Percentiles rank a stretch among this genome's conserved stretches.
Evolutionary conservation across 1,140 invertebrate genomes (phyloP).

Genomic region (Maconellicoccus hirsutus): DNA sequence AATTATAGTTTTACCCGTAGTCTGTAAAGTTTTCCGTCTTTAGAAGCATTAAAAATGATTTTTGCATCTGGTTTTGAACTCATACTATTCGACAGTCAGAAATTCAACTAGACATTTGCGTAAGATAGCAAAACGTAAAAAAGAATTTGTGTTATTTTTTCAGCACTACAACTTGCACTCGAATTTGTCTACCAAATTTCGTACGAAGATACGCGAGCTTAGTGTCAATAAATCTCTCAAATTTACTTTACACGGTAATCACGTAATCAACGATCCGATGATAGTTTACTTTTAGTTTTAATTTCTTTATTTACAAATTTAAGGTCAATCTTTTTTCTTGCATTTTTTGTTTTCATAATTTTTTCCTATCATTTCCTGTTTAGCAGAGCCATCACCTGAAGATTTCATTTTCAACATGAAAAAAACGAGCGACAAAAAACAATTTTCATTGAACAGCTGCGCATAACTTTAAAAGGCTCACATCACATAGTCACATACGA

Average conservation of each 20-base stretch:
- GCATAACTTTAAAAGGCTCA: too few relatives aligned
- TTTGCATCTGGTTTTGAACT: constrained; percentile 3
- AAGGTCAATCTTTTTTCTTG: not conserved
- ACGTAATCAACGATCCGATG: not conserved
- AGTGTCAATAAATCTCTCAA: not conserved
- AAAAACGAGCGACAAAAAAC: not conserved
- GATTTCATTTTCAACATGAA: too few relatives aligned
- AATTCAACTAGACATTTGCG: not conserved
- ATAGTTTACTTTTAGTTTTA: not conserved
- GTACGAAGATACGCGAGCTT: not conserved
- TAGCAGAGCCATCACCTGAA: not conserved
- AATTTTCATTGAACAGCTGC: not conserved
- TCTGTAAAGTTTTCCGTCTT: not conserved
- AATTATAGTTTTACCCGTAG: not conserved
- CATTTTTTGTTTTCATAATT: not conserved
- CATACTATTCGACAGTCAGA: not conserved
- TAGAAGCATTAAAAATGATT: constrained; percentile 3
- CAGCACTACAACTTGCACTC: not conserved
- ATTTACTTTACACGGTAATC: constrained; percentile 1
- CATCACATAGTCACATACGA: too few relatives aligned
- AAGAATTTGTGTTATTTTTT: not conserved
- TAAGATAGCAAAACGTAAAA: not conserved
- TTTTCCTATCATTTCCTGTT: not conserved
- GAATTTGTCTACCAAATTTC: not conserved
- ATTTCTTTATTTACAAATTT: constrained; percentile 9